phyloP scores from a whole-genome alignment of 2,113 vertebrate genomes.

The Myanophis thanlyinensis region DNA sequence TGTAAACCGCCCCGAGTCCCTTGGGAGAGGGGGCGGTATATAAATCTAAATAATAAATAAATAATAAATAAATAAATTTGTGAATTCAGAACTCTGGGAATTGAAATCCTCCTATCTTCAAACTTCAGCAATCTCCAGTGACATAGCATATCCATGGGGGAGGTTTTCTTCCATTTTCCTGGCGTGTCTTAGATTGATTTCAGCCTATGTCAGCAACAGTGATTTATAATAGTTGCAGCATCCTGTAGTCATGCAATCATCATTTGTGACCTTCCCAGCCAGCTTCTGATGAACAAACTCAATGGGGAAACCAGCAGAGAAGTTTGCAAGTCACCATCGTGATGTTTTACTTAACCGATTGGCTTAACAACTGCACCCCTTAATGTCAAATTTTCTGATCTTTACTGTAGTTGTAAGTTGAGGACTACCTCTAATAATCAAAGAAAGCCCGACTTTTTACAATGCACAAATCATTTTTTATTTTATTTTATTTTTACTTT shows the following conservation, averaged over 20 bases:
- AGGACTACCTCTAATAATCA: not conserved
- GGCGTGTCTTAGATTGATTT: not conserved
- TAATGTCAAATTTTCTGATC: not conserved
- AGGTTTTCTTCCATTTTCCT: not conserved
- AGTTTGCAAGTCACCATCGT: not conserved
- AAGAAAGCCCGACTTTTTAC: not conserved
- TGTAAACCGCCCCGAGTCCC: too few species aligned
- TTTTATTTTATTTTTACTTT: not conserved
- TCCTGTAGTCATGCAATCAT: too few species aligned
- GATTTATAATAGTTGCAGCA: not conserved
- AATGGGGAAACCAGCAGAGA: not conserved
- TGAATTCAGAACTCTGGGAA: not conserved
- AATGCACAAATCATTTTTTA: not conserved
- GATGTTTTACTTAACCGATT: not conserved
- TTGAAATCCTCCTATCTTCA: not conserved
- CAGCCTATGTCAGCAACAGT: not conserved
- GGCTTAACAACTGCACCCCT: not conserved
- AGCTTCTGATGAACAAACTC: not conserved
- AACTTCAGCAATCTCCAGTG: not conserved
- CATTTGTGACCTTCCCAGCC: too few species aligned
- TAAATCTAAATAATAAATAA: too few species aligned
- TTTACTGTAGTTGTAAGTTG: not conserved
- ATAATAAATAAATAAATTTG: too few species aligned
- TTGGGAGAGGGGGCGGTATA: too few species aligned
- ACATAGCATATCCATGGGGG: not conserved